Evolutionary conservation across 2,113 vertebrate genomes (phyloP).

Genomic region (Periophthalmus modestus): DNA sequence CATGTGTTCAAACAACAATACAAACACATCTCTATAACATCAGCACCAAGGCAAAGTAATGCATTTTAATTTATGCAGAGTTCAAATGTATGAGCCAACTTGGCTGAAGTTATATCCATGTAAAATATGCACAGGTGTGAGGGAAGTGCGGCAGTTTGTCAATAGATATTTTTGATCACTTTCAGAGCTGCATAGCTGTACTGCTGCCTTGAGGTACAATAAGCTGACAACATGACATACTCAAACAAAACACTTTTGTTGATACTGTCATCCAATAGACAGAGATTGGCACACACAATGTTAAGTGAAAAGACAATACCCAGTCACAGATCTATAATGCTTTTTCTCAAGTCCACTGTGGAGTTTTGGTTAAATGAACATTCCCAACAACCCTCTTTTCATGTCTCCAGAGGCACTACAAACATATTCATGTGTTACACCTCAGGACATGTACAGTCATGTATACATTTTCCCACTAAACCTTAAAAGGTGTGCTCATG

Average conservation of each 20-base stretch:
- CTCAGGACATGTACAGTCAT: too few relatives aligned
- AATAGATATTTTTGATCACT: too few relatives aligned
- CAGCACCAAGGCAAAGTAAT: conserved; percentile 8
- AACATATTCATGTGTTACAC: not conserved
- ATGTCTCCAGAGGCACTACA: not conserved
- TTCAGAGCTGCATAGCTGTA: too few relatives aligned
- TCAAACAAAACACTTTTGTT: not conserved
- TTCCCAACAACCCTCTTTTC: conserved; percentile 2
- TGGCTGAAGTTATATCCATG: too few relatives aligned
- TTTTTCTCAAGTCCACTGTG: not conserved
- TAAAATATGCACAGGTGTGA: too few relatives aligned
- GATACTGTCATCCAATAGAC: not conserved
- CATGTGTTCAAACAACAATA: conserved; percentile 9
- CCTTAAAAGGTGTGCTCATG: not conserved
- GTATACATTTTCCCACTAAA: not conserved
- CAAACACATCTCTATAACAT: conserved; percentile 22
- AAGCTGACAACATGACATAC: not conserved
- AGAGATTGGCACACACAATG: not conserved
- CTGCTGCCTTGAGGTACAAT: conserved; percentile 10
- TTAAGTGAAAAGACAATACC: not conserved
- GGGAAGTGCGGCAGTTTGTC: too few relatives aligned
- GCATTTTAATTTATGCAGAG: too few relatives aligned
- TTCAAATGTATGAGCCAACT: too few relatives aligned
- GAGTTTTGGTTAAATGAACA: not conserved
- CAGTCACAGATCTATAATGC: not conserved